Conservation (phyloP, 2,113 vertebrate genomes). For the Malaclemys terrapin region DNA sequence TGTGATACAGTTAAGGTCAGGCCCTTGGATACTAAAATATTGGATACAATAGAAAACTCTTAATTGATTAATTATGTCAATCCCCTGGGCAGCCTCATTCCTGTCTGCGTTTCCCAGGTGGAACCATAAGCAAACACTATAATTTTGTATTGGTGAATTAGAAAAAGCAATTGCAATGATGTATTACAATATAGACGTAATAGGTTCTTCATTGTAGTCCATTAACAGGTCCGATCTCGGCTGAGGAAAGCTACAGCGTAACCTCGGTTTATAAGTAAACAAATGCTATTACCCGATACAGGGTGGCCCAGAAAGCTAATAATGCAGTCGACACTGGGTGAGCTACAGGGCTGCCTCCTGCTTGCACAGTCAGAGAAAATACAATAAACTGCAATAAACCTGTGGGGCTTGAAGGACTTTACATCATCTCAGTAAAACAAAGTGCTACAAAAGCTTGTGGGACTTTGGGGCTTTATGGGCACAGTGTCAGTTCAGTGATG, state of each 20-base stretch:
- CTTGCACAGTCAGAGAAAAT: slow-evolving; percentile 61
- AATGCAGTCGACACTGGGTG: slow-evolving; percentile 42
- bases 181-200: not conserved
- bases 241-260: not conserved
- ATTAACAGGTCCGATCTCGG: slow-evolving; percentile 31
- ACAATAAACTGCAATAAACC: slow-evolving; percentile 52
- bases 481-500: not conserved
- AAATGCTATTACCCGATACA: slow-evolving; percentile 51
- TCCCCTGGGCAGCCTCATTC: not conserved
- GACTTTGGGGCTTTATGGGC: not conserved
- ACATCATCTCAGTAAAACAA: not conserved
- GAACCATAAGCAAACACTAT: not conserved
- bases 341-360: slow-evolving; percentile 48
- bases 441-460: not conserved
- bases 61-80: not conserved
- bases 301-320: slow-evolving; percentile 33
- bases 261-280: slow-evolving; percentile 28
- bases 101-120: not conserved
- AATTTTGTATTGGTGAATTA: not conserved
- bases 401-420: slow-evolving; percentile 19
- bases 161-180: not conserved
- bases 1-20: not conserved
- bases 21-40: accelerated
- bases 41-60: not conserved
- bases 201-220: not conserved